phyloP scores from a whole-genome alignment of 2,113 vertebrate genomes.

The Callipepla squamata region DNA sequence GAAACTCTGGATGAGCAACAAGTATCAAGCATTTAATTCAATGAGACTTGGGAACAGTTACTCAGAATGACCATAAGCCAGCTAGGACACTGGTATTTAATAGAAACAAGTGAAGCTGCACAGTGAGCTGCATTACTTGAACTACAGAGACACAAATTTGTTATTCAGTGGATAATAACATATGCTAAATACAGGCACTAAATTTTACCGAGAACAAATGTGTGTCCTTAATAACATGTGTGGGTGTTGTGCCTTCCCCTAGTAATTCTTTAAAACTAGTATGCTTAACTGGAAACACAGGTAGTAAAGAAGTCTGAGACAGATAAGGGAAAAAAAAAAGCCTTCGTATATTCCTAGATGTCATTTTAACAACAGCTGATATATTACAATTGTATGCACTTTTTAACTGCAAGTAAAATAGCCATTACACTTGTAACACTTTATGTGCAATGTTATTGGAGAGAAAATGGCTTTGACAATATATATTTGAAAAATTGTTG shows the following conservation, averaged over 20 bases:
- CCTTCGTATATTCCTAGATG: slow-evolving; percentile 39
- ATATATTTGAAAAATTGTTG: slow-evolving; percentile 71
- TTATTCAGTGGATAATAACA: background rate
- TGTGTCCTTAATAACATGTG: rapidly evolving
- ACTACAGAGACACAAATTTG: background rate
- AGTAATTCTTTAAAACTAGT: slow-evolving; percentile 4
- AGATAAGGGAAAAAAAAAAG: background rate
- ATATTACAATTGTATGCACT: slow-evolving; percentile 64
- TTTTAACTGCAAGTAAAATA: slow-evolving; percentile 77
- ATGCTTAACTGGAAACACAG: background rate
- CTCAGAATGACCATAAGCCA: background rate
- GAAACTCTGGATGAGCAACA: background rate
- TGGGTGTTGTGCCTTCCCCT: background rate
- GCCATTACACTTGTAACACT: slow-evolving; percentile 75
- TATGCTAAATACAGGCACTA: background rate
- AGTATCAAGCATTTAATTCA: background rate
- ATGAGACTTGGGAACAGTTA: background rate
- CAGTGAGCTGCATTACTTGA: background rate
- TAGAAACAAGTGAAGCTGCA: background rate
- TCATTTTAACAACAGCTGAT: slow-evolving; percentile 72
- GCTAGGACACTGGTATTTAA: background rate
- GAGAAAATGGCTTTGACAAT: slow-evolving; percentile 70
- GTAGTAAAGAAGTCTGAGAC: slow-evolving; percentile 42
- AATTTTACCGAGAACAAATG: background rate
- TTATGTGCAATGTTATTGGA: slow-evolving; percentile 73